phyloP scores from a whole-genome alignment of 1,140 invertebrate genomes.

The Melipona quadrifasciata region DNA sequence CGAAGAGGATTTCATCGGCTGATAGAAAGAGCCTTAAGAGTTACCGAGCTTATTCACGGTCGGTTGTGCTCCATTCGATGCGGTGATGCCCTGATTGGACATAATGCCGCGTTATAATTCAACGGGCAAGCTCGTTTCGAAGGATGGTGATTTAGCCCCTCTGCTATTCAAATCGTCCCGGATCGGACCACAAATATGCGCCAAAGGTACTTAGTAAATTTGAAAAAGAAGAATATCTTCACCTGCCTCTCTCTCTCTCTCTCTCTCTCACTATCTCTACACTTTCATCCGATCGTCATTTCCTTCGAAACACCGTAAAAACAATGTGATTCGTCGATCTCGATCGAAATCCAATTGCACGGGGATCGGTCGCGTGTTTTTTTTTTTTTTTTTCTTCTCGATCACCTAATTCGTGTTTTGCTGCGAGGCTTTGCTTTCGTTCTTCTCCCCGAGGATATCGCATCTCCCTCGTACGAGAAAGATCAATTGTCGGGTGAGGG shows the following conservation, averaged over 20 bases:
- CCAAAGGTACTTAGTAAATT: background rate
- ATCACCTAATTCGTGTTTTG: background rate
- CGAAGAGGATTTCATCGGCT: background rate
- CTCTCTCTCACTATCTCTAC: background rate
- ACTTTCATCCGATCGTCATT: background rate
- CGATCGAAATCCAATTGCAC: background rate
- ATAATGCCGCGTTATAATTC: constrained; percentile 59
- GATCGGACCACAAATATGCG: background rate
- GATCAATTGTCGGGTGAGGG: background rate
- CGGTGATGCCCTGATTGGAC: constrained; percentile 49
- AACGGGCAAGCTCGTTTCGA: constrained; percentile 44
- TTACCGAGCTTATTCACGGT: constrained; percentile 42
- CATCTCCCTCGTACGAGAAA: background rate
- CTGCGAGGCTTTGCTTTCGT: background rate
- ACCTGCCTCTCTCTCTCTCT: background rate
- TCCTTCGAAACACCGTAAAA: constrained; percentile 23
- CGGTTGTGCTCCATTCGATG: constrained; percentile 2
- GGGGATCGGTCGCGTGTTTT: background rate
- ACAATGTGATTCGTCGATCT: background rate
- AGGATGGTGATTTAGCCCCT: constrained; percentile 39
- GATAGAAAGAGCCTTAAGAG: constrained; percentile 24
- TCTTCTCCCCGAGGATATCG: background rate
- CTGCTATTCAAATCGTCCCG: background rate
- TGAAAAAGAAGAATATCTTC: background rate
- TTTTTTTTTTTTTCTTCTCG: background rate